A percentile compares a stretch with the other conserved stretches of the same genome.
Conservation (phyloP, 2,113 vertebrate species). For the Lycocorax pyrrhopterus region DNA sequence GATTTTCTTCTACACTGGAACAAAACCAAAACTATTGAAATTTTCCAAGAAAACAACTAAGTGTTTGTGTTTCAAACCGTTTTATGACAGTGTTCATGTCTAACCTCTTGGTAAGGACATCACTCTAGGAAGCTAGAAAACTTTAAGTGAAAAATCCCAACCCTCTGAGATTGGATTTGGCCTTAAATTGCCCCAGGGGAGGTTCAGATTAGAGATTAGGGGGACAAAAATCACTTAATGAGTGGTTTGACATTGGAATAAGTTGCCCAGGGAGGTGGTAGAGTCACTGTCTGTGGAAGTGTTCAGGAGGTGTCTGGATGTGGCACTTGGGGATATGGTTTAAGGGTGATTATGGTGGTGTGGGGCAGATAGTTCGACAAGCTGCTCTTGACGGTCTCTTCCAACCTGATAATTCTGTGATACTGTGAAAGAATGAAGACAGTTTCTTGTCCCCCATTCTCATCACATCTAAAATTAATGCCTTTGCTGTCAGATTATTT, state of each 20-base stretch:
- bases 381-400: not conserved
- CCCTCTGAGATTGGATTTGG: not conserved
- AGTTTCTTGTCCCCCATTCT: not conserved
- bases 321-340: not conserved
- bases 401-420: not conserved
- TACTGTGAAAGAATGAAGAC: not conserved
- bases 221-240: not conserved
- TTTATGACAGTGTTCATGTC: not conserved
- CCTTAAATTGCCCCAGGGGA: not conserved
- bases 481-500: not conserved
- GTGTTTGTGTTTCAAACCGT: not conserved
- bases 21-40: slow-evolving; percentile 7
- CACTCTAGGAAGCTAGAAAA: not conserved
- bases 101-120: not conserved
- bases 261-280: not conserved
- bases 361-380: too few relatives aligned
- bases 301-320: not conserved
- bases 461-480: not conserved
- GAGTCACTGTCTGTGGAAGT: not conserved
- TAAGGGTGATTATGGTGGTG: not conserved
- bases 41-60: slow-evolving; percentile 40
- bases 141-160: not conserved
- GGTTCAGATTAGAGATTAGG: not conserved
- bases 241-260: not conserved
- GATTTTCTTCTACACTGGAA: slow-evolving; percentile 27